These are phyloP conservation scores for Euplagia quadripunctaria DNA, from an alignment of 2,888 invertebrate genomes.

Conservation along the genomic window DNA sequence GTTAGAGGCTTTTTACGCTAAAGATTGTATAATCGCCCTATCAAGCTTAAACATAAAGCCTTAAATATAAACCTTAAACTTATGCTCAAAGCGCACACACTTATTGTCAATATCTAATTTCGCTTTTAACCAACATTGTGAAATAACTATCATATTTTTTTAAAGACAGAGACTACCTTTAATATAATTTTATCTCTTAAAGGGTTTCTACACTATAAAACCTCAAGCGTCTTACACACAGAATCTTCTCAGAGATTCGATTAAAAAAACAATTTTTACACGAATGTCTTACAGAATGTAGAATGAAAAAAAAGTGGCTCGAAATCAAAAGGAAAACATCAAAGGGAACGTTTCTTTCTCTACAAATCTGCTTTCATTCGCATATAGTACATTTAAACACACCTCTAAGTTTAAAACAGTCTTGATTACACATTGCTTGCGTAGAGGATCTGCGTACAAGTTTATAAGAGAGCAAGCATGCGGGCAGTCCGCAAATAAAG, in stretches of 20 bases:
- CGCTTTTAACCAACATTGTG: too few species aligned
- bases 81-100: too few species aligned
- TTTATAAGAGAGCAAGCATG: slow-evolving; percentile 44
- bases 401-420: slow-evolving; percentile 37
- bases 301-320: background rate
- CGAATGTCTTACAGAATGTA: background rate
- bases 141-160: too few species aligned
- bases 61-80: too few species aligned
- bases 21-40: too few species aligned
- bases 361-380: slow-evolving; percentile 10
- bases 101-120: too few species aligned
- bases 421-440: slow-evolving; percentile 44
- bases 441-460: slow-evolving; percentile 36
- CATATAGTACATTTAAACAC: slow-evolving; percentile 28
- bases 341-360: background rate
- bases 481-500: slow-evolving; percentile 47
- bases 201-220: background rate
- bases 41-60: too few species aligned
- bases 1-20: too few species aligned
- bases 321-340: slow-evolving; percentile 3
- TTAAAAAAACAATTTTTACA: background rate
- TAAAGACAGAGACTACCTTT: background rate
- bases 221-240: background rate
- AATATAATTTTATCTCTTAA: background rate
- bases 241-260: background rate